Conservation (phyloP, 2,797 vertebrate genomes). For the Lates japonicus region DNA sequence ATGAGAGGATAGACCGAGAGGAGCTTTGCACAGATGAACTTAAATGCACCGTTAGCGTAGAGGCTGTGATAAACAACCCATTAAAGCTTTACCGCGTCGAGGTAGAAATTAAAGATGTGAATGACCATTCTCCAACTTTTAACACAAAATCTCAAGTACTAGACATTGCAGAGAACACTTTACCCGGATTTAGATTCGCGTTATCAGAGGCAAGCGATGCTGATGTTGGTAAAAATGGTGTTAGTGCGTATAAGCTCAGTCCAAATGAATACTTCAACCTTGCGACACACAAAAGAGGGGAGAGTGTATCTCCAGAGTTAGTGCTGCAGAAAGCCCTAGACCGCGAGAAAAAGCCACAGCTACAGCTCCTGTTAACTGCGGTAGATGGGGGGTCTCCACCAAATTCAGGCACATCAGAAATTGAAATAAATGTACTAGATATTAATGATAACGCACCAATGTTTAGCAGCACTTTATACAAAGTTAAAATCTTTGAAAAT, state of each 20-base stretch:
- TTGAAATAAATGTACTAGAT: slow-evolving; percentile 75
- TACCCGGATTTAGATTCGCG: slow-evolving; percentile 73
- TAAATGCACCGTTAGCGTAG: slow-evolving; percentile 73
- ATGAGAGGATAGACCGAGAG: slow-evolving; percentile 82
- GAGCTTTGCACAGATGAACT: slow-evolving; percentile 72
- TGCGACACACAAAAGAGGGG: slow-evolving; percentile 60
- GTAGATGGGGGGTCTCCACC: slow-evolving; percentile 78
- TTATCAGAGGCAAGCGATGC: slow-evolving; percentile 73
- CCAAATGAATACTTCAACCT: slow-evolving; percentile 75
- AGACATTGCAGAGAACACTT: slow-evolving; percentile 60
- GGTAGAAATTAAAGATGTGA: slow-evolving; percentile 72
- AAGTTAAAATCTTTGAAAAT: slow-evolving; percentile 71
- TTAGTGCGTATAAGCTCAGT: slow-evolving; percentile 77
- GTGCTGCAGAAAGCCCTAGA: slow-evolving; percentile 79
- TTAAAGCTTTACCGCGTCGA: slow-evolving; percentile 74
- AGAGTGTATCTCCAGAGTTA: slow-evolving; percentile 72
- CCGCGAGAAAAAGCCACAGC: slow-evolving; percentile 70
- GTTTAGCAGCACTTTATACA: slow-evolving; percentile 67
- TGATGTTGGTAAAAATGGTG: slow-evolving; percentile 75
- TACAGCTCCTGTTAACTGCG: slow-evolving; percentile 74
- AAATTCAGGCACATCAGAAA: slow-evolving; percentile 70
- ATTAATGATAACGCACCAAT: slow-evolving; percentile 76
- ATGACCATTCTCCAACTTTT: slow-evolving; percentile 76
- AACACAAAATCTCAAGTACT: slow-evolving; percentile 42
- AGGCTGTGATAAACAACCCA: slow-evolving; percentile 74